These are phyloP conservation scores for Apotomis turbidana DNA, from an alignment of 2,888 invertebrate species.

Conservation along the genomic window DNA sequence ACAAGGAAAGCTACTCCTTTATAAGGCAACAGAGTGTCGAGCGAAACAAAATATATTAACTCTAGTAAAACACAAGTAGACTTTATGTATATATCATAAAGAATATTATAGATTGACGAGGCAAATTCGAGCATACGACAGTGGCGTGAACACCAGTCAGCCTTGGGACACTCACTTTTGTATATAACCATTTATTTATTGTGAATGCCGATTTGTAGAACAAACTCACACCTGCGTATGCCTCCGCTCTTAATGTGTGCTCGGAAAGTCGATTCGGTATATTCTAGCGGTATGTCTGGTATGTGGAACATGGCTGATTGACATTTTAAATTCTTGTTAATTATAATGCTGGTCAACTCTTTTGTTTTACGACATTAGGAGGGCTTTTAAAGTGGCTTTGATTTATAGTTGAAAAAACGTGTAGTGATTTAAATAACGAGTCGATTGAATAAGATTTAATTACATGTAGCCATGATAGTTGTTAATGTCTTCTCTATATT, in stretches of 20 bases:
- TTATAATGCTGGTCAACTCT: constrained; percentile 54
- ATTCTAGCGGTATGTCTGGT: not conserved
- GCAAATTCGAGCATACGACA: constrained; percentile 59
- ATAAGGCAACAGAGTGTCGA: constrained; percentile 55
- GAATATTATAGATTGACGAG: constrained; percentile 55
- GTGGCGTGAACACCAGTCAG: constrained; percentile 60
- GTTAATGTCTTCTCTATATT: not conserved
- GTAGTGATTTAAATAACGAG: constrained; percentile 21
- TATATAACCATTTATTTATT: constrained; percentile 57
- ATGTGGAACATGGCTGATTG: constrained; percentile 49
- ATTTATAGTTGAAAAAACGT: constrained; percentile 16
- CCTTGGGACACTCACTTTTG: constrained; percentile 75
- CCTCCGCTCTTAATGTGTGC: constrained; percentile 47
- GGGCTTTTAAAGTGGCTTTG: constrained; percentile 19
- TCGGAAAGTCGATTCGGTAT: constrained; percentile 51
- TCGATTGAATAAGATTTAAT: constrained; percentile 4
- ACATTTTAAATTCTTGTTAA: constrained; percentile 58
- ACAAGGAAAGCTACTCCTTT: constrained; percentile 65
- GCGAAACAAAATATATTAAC: constrained; percentile 28
- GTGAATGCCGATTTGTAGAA: constrained; percentile 64
- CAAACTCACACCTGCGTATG: constrained; percentile 49
- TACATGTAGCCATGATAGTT: constrained; percentile 3
- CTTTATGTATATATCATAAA: constrained; percentile 51
- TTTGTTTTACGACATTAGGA: constrained; percentile 51
- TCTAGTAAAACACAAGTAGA: constrained; percentile 40